Evolutionary conservation across 2,113 vertebrate species (phyloP).

Genomic region (Hippocampus comes): DNA sequence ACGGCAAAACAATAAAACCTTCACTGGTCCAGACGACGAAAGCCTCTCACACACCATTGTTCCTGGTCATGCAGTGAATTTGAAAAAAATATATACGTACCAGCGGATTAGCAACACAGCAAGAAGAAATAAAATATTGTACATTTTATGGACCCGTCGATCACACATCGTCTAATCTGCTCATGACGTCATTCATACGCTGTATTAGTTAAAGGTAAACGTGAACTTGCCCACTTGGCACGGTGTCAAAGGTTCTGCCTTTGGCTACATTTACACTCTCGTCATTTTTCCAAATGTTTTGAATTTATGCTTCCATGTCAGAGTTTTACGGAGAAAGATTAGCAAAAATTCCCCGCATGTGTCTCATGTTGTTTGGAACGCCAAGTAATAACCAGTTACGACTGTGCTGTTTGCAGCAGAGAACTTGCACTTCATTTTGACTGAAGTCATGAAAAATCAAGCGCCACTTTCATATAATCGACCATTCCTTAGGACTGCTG

Average conservation of each 20-base stretch:
- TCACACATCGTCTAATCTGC: not conserved
- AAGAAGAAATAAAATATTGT: not conserved
- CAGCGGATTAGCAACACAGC: not conserved
- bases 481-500: too few species aligned
- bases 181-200: not conserved
- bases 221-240: not conserved
- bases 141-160: not conserved
- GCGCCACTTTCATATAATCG: too few species aligned
- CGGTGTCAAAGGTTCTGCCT: not conserved
- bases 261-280: not conserved
- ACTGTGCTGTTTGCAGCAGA: too few species aligned
- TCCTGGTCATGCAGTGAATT: not conserved
- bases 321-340: too few species aligned
- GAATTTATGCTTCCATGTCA: too few species aligned
- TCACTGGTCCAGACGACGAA: not conserved
- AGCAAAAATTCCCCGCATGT: too few species aligned
- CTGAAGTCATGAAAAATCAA: too few species aligned
- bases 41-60: not conserved
- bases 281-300: too few species aligned
- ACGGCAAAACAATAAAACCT: not conserved
- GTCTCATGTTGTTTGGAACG: too few species aligned
- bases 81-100: not conserved
- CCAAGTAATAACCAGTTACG: too few species aligned
- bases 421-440: too few species aligned
- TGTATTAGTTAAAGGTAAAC: not conserved